Evolutionary conservation across 2,113 vertebrate species (phyloP).

Genomic region (Varanus komodoensis): DNA sequence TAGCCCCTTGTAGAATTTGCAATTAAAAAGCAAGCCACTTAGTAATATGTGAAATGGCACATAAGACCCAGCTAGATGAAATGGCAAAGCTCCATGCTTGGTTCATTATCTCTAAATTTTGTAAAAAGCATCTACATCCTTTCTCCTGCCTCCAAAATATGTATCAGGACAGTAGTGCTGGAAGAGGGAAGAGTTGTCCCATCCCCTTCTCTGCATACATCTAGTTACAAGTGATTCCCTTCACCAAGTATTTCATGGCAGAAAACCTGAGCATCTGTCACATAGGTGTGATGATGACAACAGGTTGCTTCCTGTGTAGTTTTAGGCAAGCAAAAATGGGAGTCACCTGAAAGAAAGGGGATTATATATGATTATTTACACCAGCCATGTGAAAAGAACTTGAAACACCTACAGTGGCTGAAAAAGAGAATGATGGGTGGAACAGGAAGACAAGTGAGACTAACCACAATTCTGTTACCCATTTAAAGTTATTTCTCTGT

Average conservation of each 20-base stretch:
- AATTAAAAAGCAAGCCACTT: not conserved
- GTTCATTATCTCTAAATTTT: not conserved
- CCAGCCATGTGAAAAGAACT: constrained; percentile 17
- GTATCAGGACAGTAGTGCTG: not conserved
- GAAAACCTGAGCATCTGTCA: not conserved
- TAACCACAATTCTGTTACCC: constrained; percentile 42
- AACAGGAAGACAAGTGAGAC: too few relatives aligned
- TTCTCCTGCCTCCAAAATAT: not conserved
- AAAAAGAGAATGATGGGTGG: not conserved
- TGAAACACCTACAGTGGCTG: not conserved
- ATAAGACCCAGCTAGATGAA: not conserved
- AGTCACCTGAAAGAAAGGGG: constrained; percentile 35
- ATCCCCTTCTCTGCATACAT: not conserved
- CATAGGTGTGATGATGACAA: not conserved
- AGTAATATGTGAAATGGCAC: not conserved
- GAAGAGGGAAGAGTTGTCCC: not conserved
- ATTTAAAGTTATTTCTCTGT: constrained; percentile 64
- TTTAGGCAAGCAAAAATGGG: constrained; percentile 20
- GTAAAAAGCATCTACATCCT: not conserved
- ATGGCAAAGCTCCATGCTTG: not conserved
- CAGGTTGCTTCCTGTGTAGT: not conserved
- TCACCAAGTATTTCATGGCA: not conserved
- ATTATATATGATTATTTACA: constrained; percentile 16
- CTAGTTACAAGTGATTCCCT: not conserved
- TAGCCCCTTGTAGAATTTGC: not conserved